These are phyloP conservation scores for Lydus trimaculatus DNA, from an alignment of 2,888 invertebrate genomes.

Conservation along the genomic window DNA sequence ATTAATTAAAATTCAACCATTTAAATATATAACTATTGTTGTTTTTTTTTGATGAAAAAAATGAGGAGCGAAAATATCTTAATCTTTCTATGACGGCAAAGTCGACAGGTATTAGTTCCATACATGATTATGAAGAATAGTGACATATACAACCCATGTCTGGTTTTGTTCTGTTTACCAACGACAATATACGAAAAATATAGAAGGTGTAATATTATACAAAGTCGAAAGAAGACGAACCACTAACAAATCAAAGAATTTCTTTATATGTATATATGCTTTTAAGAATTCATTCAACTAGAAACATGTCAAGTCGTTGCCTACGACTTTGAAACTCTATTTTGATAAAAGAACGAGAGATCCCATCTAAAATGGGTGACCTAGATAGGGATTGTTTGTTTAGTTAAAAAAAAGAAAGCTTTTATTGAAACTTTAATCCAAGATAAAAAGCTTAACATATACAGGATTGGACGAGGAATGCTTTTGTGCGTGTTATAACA, in stretches of 20 bases:
- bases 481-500: slow-evolving; percentile 36
- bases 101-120: slow-evolving; percentile 56
- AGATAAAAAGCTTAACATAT: slow-evolving; percentile 40
- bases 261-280: slow-evolving; percentile 25
- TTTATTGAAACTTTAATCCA: slow-evolving; percentile 41
- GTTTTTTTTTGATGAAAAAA: background rate
- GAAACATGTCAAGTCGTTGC: slow-evolving; percentile 54
- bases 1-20: background rate
- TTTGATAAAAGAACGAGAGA: slow-evolving; percentile 38
- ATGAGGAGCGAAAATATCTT: background rate
- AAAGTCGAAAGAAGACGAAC: background rate
- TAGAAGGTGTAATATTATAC: slow-evolving; percentile 48
- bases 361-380: slow-evolving; percentile 38
- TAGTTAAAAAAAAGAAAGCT: slow-evolving; percentile 27
- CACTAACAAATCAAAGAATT: slow-evolving; percentile 6
- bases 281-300: slow-evolving; percentile 42
- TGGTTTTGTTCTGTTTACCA: slow-evolving; percentile 39
- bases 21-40: background rate
- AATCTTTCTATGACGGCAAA: slow-evolving; percentile 32
- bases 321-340: slow-evolving; percentile 38
- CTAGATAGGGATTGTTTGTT: slow-evolving; percentile 27
- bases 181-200: slow-evolving; percentile 35
- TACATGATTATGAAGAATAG: slow-evolving; percentile 52
- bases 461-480: slow-evolving; percentile 37
- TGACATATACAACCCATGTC: slow-evolving; percentile 52